Evolutionary conservation across 2,113 vertebrate species (phyloP).

Genomic region (Okapia johnstoni): DNA sequence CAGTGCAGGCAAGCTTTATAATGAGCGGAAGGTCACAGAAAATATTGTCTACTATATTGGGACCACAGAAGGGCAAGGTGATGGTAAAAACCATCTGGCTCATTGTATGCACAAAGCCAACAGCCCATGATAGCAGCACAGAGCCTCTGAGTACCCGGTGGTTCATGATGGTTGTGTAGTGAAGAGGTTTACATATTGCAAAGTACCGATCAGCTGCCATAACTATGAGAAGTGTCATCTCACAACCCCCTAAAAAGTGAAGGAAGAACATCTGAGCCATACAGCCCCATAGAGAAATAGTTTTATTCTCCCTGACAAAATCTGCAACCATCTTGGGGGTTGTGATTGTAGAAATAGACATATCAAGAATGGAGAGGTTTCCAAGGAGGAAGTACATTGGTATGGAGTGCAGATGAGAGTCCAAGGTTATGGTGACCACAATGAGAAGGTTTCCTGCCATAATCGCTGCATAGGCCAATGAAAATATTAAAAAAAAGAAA

Average conservation of each 20-base stretch:
- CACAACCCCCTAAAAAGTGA: constrained; percentile 48
- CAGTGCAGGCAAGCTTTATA: constrained; percentile 51
- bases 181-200: constrained; percentile 63
- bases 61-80: constrained; percentile 59
- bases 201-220: constrained; percentile 58
- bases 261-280: constrained; percentile 65
- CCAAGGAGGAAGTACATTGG: constrained; percentile 54
- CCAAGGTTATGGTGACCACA: not conserved
- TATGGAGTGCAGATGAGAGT: not conserved
- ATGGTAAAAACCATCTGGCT: constrained; percentile 39
- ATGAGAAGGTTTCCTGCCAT: constrained; percentile 42
- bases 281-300: constrained; percentile 45
- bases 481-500: constrained; percentile 33
- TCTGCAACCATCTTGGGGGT: constrained; percentile 40
- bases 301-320: not conserved
- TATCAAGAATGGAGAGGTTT: constrained; percentile 45
- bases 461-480: constrained; percentile 15
- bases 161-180: constrained; percentile 49
- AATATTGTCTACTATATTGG: constrained; percentile 47
- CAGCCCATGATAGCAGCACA: constrained; percentile 13
- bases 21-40: constrained; percentile 50
- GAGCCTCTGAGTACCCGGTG: not conserved
- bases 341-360: constrained; percentile 33
- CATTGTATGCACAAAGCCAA: constrained; percentile 51
- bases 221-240: constrained; percentile 58